Conservation (phyloP, 2,113 vertebrate genomes). For the Microtus pennsylvanicus region DNA sequence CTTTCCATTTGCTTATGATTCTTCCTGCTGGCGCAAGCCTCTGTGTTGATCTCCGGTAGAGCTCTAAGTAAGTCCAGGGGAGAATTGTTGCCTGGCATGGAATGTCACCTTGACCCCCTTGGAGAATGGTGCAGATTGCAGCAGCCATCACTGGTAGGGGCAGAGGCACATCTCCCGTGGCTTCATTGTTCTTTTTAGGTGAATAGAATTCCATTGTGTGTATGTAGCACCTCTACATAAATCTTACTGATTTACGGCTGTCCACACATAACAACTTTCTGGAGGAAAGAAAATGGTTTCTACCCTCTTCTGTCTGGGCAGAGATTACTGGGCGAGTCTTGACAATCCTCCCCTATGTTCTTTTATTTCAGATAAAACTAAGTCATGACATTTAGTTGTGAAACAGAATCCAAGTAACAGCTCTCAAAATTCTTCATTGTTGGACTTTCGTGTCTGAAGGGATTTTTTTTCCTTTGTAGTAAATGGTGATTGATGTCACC, state of each 20-base stretch:
- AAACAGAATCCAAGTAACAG: constrained; percentile 13
- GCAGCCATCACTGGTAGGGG: not conserved
- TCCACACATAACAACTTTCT: not conserved
- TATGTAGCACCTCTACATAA: not conserved
- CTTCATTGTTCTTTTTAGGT: not conserved
- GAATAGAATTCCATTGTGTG: not conserved
- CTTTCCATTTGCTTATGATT: not conserved
- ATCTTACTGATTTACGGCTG: not conserved
- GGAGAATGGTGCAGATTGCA: not conserved
- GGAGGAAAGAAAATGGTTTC: not conserved
- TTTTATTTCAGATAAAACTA: constrained; percentile 53
- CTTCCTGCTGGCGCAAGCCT: not conserved
- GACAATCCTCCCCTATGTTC: not conserved
- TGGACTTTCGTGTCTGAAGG: not conserved
- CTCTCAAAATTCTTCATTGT: not conserved
- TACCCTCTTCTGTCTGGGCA: not conserved
- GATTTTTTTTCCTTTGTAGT: not conserved
- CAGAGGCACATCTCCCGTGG: not conserved
- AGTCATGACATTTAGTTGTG: not conserved
- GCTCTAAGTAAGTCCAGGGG: not conserved
- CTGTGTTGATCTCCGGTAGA: not conserved
- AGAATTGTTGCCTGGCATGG: not conserved
- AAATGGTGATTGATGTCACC: not conserved
- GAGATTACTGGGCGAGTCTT: not conserved
- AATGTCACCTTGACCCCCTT: not conserved